These are phyloP conservation scores for Candoia aspera DNA, from an alignment of 2,113 vertebrate genomes.

Conservation along the genomic window DNA sequence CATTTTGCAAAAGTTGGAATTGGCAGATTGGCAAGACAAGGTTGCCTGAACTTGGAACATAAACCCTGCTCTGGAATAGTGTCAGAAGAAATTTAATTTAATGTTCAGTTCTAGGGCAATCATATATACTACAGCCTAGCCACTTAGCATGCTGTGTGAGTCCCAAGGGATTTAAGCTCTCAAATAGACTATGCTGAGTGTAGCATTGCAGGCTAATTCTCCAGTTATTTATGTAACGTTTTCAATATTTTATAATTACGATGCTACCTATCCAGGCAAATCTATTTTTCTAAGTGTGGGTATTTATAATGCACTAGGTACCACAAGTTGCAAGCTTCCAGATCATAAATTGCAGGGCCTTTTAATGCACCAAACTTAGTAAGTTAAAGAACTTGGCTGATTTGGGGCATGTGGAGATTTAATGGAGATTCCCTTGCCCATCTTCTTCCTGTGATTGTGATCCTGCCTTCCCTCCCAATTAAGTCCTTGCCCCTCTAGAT, in stretches of 20 bases:
- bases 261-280: constrained; percentile 16
- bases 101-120: fast-evolving
- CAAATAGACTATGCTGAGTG: neutral
- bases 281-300: neutral
- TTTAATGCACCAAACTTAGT: neutral
- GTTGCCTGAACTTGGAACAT: neutral
- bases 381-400: neutral
- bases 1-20: neutral
- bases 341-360: fast-evolving
- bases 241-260: constrained; percentile 4
- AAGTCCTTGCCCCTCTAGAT: neutral
- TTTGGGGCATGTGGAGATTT: neutral
- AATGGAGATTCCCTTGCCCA: neutral
- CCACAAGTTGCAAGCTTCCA: fast-evolving
- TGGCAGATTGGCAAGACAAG: neutral
- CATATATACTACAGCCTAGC: neutral
- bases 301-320: neutral
- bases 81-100: neutral
- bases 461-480: neutral
- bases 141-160: neutral
- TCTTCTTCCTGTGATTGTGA: neutral
- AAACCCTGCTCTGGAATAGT: no score
- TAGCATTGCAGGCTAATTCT: neutral
- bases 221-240: neutral
- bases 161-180: neutral